Conservation (phyloP, 2,888 invertebrate species). For the Pardosa pseudoannulata region DNA sequence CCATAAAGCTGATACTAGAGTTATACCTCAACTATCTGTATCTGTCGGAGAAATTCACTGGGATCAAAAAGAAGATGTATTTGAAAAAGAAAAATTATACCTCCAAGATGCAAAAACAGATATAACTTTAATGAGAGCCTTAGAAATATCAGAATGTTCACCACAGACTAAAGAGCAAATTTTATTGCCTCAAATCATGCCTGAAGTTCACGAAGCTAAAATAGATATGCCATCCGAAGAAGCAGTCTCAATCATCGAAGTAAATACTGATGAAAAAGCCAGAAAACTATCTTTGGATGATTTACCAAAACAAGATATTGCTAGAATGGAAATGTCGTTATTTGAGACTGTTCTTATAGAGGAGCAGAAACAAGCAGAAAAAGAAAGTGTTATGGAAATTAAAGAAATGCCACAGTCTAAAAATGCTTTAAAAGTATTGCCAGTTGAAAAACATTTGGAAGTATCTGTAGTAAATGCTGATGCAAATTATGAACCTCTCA, state of each 20-base stretch:
- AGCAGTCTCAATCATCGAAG: slow-evolving; percentile 72
- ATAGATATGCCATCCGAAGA: slow-evolving; percentile 70
- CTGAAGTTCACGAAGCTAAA: slow-evolving; percentile 57
- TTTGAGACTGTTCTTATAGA: slow-evolving; percentile 69
- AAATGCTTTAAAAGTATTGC: slow-evolving; percentile 60
- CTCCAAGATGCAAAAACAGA: slow-evolving; percentile 58
- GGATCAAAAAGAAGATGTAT: slow-evolving; percentile 66
- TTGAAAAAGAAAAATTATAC: slow-evolving; percentile 43
- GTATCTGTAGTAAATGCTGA: slow-evolving; percentile 69
- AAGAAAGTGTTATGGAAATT: slow-evolving; percentile 45
- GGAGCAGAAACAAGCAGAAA: slow-evolving; percentile 70
- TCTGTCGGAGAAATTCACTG: slow-evolving; percentile 65
- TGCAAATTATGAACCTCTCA: slow-evolving; percentile 52
- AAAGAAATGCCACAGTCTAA: slow-evolving; percentile 55
- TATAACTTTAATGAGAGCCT: slow-evolving; percentile 63
- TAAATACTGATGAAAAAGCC: slow-evolving; percentile 51
- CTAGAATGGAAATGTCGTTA: slow-evolving; percentile 53
- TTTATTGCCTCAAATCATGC: slow-evolving; percentile 56
- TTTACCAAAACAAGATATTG: slow-evolving; percentile 54
- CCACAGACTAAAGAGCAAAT: slow-evolving; percentile 68
- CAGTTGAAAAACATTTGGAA: slow-evolving; percentile 60
- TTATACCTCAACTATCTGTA: slow-evolving; percentile 65
- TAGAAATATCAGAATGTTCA: slow-evolving; percentile 65
- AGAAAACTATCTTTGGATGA: slow-evolving; percentile 50
- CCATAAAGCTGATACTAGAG: slow-evolving; percentile 56